A percentile compares a stretch with the other conserved stretches of the same genome.
Conservation (phyloP, 2,888 invertebrate genomes). For the Uropetala carovei region DNA sequence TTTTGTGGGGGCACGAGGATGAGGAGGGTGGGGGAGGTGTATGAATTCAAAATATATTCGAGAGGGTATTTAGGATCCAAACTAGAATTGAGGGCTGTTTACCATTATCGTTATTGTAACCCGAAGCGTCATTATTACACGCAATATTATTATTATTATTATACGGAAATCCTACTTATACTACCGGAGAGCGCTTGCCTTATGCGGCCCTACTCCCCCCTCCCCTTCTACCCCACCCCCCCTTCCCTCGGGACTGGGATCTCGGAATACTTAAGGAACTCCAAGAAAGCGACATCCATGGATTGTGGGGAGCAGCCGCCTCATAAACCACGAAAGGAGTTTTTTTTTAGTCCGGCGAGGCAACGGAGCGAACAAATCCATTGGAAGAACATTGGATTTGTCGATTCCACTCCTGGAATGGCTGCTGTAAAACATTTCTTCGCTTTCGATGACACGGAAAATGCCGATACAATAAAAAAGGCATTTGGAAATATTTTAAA, state of each 20-base stretch:
- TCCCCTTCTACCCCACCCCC: not conserved
- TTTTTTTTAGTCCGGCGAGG: not conserved
- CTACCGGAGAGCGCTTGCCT: not conserved
- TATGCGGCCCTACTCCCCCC: not conserved
- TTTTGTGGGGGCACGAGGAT: not conserved
- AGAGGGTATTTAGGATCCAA: not conserved
- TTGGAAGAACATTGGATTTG: too few relatives aligned
- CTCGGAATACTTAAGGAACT: not conserved
- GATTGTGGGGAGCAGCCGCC: not conserved
- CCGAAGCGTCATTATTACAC: constrained; percentile 43
- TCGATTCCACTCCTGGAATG: too few relatives aligned
- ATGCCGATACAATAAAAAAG: too few relatives aligned
- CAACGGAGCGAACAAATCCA: not conserved
- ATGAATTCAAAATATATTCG: not conserved
- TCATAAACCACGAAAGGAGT: not conserved
- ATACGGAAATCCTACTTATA: not conserved
- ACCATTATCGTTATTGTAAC: constrained; percentile 55
- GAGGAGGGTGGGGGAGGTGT: not conserved
- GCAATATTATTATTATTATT: constrained; percentile 61
- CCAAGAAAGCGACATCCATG: not conserved
- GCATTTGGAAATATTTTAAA: too few relatives aligned
- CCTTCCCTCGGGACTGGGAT: not conserved
- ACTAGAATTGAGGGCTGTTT: constrained; percentile 10
- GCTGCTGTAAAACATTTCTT: too few relatives aligned
- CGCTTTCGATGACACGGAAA: too few relatives aligned